Base-by-base conservation (phyloP, 2,113 vertebrate species). In the Tragelaphus buxtoni region DNA sequence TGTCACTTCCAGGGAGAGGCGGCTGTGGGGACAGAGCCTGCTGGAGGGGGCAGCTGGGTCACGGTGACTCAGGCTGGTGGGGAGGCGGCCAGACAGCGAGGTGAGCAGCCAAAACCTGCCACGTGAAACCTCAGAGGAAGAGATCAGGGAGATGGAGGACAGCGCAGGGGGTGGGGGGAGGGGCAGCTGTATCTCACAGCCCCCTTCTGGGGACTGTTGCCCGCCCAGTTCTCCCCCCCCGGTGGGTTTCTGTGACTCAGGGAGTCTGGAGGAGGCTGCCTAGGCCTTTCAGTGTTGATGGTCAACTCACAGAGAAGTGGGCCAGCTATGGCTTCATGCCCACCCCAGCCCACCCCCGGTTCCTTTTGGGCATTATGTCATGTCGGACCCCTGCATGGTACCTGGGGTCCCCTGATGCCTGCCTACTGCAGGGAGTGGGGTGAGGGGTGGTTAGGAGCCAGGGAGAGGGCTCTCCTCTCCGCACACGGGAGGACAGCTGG, bases 11-110 rank as follows among this genome's bases (percentile, higher is more conserved):
- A 63, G 74, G 76, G 61, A 47, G 63, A 74, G 92, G 82, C 4
- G 20, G 90, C 79, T 26, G 92, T 32, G 90, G 97, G 76, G 49
- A 90, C 47, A 49, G 93, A 98, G 95, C 84, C 96, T 97, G 94
- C 96, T 94, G 95, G 32, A 76, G 39, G 56, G 80, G 92, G 96
- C 97, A 96, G 95, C 63, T 69, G 60, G 95, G 95, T 96, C 97
- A 97, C 88, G 77, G 94, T 92, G 95, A 96, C 96, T 95, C 86
- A 86, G 83, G 92, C 85, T 74, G 81, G 60, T 55, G 60, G 63
- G 95, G 94, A 93, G 65, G 58, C 74, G 91, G 89, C 60, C 97
- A 97, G 94, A 91, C 80, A 14, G 90, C 53, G 49, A 63, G 49
- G 58, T 65, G 81, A 97, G 47, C 42, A 53, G 97, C 47, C 53